Evolutionary conservation across 2,797 vertebrate species (phyloP).

Genomic region (Anguilla obscura): DNA sequence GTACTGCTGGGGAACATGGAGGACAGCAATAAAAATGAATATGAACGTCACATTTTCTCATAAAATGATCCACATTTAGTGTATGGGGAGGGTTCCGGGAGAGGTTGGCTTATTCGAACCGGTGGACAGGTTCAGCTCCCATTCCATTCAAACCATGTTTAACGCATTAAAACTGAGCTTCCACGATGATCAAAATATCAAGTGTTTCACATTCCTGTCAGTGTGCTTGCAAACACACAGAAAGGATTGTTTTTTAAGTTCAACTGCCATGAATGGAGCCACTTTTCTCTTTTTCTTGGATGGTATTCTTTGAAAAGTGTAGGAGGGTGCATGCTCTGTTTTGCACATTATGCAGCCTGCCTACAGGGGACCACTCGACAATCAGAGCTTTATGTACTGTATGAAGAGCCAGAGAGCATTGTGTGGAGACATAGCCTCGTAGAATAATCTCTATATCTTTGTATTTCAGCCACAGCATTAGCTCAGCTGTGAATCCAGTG

Average conservation of each 20-base stretch:
- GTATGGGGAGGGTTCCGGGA: neutral
- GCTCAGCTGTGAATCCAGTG: neutral
- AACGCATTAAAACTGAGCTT: slow-evolving; percentile 51
- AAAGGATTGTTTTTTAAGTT: slow-evolving; percentile 28
- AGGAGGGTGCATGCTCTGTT: slow-evolving; percentile 55
- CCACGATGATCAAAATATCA: slow-evolving; percentile 18
- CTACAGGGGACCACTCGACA: neutral
- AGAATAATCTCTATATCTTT: slow-evolving; percentile 6
- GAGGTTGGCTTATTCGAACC: neutral
- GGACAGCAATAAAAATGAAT: neutral
- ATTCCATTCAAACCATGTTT: slow-evolving; percentile 27
- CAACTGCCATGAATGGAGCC: slow-evolving; percentile 12
- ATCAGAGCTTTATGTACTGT: slow-evolving; percentile 42
- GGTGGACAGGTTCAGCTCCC: neutral
- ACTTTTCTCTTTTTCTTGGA: slow-evolving; percentile 7
- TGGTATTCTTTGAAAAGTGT: slow-evolving; percentile 37
- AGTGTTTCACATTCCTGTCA: slow-evolving; percentile 21
- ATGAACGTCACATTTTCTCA: neutral
- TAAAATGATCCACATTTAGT: neutral
- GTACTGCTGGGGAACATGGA: neutral
- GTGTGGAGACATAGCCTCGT: slow-evolving; percentile 4
- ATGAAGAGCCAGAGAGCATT: neutral
- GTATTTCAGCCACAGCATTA: neutral
- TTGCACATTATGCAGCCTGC: slow-evolving; percentile 41
- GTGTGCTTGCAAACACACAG: slow-evolving; percentile 48